phyloP scores from a whole-genome alignment of 2,888 invertebrate genomes.

The Melanchra persicariae region DNA sequence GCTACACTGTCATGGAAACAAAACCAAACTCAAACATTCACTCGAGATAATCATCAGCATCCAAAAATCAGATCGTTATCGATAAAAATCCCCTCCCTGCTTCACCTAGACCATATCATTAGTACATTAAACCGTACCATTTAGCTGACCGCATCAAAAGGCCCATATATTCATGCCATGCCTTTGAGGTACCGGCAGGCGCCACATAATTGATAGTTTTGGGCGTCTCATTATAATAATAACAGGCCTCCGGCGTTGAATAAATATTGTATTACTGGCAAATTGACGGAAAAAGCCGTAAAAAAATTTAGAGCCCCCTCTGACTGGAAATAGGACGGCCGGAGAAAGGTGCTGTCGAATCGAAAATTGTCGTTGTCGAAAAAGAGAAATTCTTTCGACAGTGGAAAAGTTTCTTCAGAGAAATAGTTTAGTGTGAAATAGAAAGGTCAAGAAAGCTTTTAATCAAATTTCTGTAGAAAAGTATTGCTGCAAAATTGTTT shows the following conservation, averaged over 20 bases:
- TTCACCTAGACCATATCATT: slow-evolving; percentile 66
- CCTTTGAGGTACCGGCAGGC: slow-evolving; percentile 78
- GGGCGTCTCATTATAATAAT: slow-evolving; percentile 83
- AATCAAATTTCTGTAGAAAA: too few species aligned
- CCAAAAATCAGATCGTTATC: neutral
- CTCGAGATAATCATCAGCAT: slow-evolving; percentile 3
- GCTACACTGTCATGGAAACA: neutral
- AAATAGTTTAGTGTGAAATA: too few species aligned
- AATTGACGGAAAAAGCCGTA: slow-evolving; percentile 83
- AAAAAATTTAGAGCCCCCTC: slow-evolving; percentile 72
- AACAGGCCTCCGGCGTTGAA: slow-evolving; percentile 79
- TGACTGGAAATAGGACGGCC: slow-evolving; percentile 50
- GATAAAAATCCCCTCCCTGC: slow-evolving; percentile 32
- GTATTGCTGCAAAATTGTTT: neutral
- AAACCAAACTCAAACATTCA: neutral
- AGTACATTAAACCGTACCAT: slow-evolving; percentile 61
- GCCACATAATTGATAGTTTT: slow-evolving; percentile 88
- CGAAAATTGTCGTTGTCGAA: slow-evolving; percentile 29
- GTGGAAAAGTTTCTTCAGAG: too few species aligned
- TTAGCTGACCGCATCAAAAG: slow-evolving; percentile 71
- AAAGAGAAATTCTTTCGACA: slow-evolving; percentile 7
- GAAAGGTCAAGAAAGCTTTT: too few species aligned
- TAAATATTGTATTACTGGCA: slow-evolving; percentile 88
- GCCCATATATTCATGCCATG: slow-evolving; percentile 71
- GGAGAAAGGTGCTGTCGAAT: slow-evolving; percentile 48